A percentile compares a stretch with the other conserved stretches of the same genome.
Conservation (phyloP, 1,140 invertebrate genomes). For the Drosophila funebris region DNA sequence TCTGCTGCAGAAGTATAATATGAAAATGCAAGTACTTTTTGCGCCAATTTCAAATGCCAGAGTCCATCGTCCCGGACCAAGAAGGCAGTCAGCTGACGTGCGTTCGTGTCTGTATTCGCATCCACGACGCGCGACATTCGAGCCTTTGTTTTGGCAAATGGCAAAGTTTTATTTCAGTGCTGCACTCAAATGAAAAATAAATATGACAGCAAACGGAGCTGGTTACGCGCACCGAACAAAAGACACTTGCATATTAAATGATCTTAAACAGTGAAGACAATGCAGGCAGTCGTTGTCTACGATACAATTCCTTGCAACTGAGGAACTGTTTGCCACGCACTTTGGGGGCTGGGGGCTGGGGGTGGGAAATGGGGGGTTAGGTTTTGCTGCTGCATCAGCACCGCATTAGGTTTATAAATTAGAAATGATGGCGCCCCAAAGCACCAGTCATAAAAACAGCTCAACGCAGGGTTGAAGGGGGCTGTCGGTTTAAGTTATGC, state of each 20-base stretch:
- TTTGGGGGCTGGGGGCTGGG: no score
- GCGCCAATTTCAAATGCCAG: slow-evolving; percentile 29
- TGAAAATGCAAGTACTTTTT: slow-evolving; percentile 77
- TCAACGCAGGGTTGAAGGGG: background rate
- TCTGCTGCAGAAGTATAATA: slow-evolving; percentile 51
- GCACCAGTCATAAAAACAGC: slow-evolving; percentile 38
- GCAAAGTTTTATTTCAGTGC: slow-evolving; percentile 79
- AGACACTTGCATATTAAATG: slow-evolving; percentile 81
- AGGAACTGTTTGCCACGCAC: slow-evolving; percentile 27
- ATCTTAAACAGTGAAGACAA: slow-evolving; percentile 77
- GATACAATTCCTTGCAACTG: background rate
- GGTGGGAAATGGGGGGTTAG: no score
- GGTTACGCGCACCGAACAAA: slow-evolving; percentile 59
- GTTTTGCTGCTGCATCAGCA: slow-evolving; percentile 53
- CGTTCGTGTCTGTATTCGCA: background rate
- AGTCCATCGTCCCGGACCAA: background rate
- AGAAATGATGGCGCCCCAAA: slow-evolving; percentile 70
- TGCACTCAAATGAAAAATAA: slow-evolving; percentile 82
- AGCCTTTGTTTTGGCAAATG: slow-evolving; percentile 80
- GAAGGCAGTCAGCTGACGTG: slow-evolving; percentile 72
- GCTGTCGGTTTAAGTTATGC: slow-evolving; percentile 64
- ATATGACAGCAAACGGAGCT: slow-evolving; percentile 74
- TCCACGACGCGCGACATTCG: slow-evolving; percentile 60
- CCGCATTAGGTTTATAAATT: slow-evolving; percentile 80
- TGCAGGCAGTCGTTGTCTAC: slow-evolving; percentile 34